phyloP scores from a whole-genome alignment of 2,113 vertebrate genomes.

The Panurus biarmicus region DNA sequence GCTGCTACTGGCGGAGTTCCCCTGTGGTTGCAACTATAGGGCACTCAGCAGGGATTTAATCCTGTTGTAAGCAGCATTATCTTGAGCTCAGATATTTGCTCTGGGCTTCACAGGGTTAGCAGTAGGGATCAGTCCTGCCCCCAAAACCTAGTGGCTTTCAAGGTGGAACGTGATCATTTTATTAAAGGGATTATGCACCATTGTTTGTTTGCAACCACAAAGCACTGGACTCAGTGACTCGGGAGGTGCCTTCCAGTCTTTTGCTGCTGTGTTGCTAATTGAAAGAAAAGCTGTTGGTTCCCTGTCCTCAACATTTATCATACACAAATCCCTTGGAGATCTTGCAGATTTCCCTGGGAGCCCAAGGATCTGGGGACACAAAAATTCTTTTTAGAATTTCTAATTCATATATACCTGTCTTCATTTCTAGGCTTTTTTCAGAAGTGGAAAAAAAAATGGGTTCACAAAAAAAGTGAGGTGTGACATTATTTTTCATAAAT shows the following conservation, averaged over 20 bases:
- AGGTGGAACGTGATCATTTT: conserved; percentile 37
- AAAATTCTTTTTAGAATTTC: background rate
- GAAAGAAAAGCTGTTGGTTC: conserved; percentile 39
- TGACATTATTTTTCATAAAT: background rate
- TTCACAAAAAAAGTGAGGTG: background rate
- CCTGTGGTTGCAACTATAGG: conserved; percentile 22
- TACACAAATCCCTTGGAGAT: conserved; percentile 7
- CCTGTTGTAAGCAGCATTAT: conserved; percentile 57
- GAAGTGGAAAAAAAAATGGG: background rate
- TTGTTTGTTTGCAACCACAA: conserved; percentile 41
- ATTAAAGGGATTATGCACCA: conserved; percentile 42
- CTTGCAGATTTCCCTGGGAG: background rate
- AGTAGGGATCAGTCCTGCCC: conserved; percentile 37
- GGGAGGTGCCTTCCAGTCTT: conserved; percentile 15
- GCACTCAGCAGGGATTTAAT: conserved; percentile 51
- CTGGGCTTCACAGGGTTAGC: conserved; percentile 38
- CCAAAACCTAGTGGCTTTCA: conserved; percentile 28
- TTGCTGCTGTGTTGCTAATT: conserved; percentile 21
- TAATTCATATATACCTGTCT: background rate
- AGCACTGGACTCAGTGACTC: background rate
- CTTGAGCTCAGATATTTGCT: conserved; percentile 48
- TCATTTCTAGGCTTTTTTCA: background rate
- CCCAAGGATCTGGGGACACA: background rate
- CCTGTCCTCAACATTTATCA: conserved; percentile 2
- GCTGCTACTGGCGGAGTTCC: conserved; percentile 5